Percentiles rank a stretch among this genome's conserved stretches.
Conservation (phyloP, 2,888 invertebrate species). For the Chironomus tentans region DNA sequence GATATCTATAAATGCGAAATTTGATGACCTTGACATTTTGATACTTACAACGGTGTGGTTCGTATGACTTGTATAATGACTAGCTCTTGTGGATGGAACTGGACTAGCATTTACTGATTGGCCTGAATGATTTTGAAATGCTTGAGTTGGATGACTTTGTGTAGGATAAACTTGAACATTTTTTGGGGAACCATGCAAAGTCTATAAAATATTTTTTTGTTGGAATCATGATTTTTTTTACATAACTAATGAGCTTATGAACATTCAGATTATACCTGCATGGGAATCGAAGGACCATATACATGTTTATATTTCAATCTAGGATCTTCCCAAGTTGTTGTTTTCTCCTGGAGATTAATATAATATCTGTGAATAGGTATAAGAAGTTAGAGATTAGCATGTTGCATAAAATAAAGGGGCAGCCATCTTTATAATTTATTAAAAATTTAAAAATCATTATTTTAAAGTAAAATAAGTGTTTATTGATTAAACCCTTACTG, state of each 20-base stretch:
- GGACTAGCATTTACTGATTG: slow-evolving; percentile 41
- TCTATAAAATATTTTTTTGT: slow-evolving; percentile 37
- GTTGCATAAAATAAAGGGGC: background rate
- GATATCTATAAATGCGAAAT: slow-evolving; percentile 35
- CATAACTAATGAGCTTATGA: background rate
- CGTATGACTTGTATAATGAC: slow-evolving; percentile 28
- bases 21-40: background rate
- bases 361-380: slow-evolving; percentile 52
- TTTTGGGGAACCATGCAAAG: slow-evolving; percentile 58
- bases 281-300: slow-evolving; percentile 47
- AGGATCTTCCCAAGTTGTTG: slow-evolving; percentile 71
- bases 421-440: slow-evolving; percentile 8
- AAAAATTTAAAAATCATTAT: background rate
- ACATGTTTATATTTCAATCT: slow-evolving; percentile 48
- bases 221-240: slow-evolving; percentile 14
- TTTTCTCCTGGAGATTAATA: slow-evolving; percentile 62
- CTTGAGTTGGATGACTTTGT: slow-evolving; percentile 38
- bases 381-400: background rate
- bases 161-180: slow-evolving; percentile 56
- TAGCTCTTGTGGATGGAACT: slow-evolving; percentile 31
- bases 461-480: background rate
- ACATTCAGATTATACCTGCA: slow-evolving; percentile 47
- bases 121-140: slow-evolving; percentile 46
- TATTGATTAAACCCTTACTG: background rate
- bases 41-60: slow-evolving; percentile 28